Evolutionary conservation across 2,888 invertebrate genomes (phyloP).

Genomic region (Zeuzera pyrina): DNA sequence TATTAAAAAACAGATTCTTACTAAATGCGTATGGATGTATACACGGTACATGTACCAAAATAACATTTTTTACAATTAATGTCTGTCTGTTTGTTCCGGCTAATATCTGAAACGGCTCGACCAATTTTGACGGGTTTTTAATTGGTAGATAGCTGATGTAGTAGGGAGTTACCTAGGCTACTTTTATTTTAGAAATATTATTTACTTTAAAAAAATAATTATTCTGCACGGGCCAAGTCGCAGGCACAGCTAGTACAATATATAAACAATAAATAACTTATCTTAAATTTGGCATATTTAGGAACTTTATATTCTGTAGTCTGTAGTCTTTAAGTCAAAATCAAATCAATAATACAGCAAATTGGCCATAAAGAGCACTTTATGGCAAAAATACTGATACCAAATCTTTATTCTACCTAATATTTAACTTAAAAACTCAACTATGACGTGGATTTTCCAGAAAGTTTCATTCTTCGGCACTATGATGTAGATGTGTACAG

Average conservation of each 20-base stretch:
- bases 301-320: too few species aligned
- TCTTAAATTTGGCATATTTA: too few species aligned
- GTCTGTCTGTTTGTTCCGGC: conserved; percentile 1
- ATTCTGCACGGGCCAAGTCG: neutral
- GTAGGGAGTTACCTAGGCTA: conserved; percentile 2
- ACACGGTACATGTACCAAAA: neutral
- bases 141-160: conserved; percentile 4
- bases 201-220: neutral
- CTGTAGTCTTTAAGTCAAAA: too few species aligned
- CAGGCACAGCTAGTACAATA: neutral
- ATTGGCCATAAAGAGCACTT: too few species aligned
- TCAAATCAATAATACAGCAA: too few species aligned
- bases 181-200: conserved; percentile 1
- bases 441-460: too few species aligned
- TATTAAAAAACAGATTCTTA: neutral
- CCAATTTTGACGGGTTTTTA: conserved; percentile 3
- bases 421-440: too few species aligned
- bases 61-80: neutral
- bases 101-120: conserved; percentile 1
- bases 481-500: too few species aligned
- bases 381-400: too few species aligned
- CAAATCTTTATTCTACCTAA: too few species aligned
- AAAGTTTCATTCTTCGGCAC: too few species aligned
- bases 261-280: neutral
- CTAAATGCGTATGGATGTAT: neutral